Conservation (phyloP, 2,113 vertebrate genomes). For the Anarhynchus alexandrinus region DNA sequence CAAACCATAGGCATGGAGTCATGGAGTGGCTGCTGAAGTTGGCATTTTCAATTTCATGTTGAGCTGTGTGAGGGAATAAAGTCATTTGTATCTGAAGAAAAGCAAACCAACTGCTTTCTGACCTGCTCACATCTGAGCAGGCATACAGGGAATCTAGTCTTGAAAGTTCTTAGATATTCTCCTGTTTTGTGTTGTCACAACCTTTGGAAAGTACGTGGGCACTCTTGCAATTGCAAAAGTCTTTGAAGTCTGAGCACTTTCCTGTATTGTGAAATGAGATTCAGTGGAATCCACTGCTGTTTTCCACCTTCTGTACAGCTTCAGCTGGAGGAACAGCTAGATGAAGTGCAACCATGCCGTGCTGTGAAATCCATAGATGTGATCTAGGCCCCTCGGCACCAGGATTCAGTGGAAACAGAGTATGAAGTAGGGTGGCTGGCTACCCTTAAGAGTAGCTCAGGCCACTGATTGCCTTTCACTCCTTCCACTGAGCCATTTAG, state of each 20-base stretch:
- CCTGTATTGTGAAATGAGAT: not conserved
- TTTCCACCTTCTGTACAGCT: not conserved
- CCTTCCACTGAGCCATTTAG: not conserved
- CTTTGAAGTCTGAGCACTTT: not conserved
- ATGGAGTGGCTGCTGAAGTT: not conserved
- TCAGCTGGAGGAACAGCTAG: not conserved
- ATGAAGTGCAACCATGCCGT: fast-evolving
- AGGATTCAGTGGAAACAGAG: not conserved
- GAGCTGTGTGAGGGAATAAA: not conserved
- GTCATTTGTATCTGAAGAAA: not conserved
- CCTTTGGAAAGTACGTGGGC: fast-evolving
- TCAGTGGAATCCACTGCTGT: not conserved
- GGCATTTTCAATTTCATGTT: not conserved
- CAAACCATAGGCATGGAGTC: not conserved
- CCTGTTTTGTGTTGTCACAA: not conserved
- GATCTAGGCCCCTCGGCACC: not conserved
- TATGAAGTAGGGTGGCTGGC: not conserved
- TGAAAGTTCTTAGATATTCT: not conserved
- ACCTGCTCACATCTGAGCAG: not conserved
- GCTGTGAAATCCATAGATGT: not conserved
- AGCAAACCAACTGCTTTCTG: not conserved
- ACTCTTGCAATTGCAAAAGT: fast-evolving
- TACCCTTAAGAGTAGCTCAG: not conserved
- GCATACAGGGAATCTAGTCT: too few relatives aligned
- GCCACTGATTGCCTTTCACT: not conserved